Evolutionary conservation across 2,888 invertebrate species (phyloP), one percentile per base, ranked within the genome.

Genomic region (Unio pictorum): DNA sequence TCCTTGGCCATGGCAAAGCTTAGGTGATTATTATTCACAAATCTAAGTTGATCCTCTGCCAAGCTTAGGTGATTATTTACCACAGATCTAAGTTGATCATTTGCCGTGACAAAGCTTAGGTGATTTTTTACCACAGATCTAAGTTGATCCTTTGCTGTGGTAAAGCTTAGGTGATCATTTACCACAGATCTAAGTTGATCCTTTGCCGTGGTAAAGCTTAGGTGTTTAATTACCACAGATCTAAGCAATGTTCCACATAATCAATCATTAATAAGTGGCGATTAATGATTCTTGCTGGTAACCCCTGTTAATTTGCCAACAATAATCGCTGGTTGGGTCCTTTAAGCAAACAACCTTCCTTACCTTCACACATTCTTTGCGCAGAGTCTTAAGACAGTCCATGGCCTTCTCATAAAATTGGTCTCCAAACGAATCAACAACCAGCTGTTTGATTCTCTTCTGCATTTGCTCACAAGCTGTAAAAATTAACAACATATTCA

Each of bases 381-480:
- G 72, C 18, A 88, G 73, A 55, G 81, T 84, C 69, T 87, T 85
- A 20, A 90, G 70, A 82, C 90, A 90, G 69, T 88, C 87, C 69
- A 88, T 74, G 7, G 90, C 90, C 75, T 90, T 90, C 62, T 79
- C 74, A 71, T 89, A 89, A 59, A 87, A 83, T 81, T 89, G 87
- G 45, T 83, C 74, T 4, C 88, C 89, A 81, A 90, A 88, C 3
- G 90, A 89, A 58, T 89, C 89, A 60, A 78, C 72, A 4, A 90
- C 88, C 23, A 90, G 78, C 77, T 89, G 84, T 26, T 83, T 62
- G 45, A 90, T 83, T 63, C 88, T 80, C 60, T 84, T 84, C 76
- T 85, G 75, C 89, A 90, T 89, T 78, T 89, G 88, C 54, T 78
- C 75, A 76, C 92, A 79, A 90, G 87, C 68, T 94, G 90, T 15